Evolutionary conservation across 2,113 vertebrate species (phyloP).

Genomic region (Tursiops truncatus): DNA sequence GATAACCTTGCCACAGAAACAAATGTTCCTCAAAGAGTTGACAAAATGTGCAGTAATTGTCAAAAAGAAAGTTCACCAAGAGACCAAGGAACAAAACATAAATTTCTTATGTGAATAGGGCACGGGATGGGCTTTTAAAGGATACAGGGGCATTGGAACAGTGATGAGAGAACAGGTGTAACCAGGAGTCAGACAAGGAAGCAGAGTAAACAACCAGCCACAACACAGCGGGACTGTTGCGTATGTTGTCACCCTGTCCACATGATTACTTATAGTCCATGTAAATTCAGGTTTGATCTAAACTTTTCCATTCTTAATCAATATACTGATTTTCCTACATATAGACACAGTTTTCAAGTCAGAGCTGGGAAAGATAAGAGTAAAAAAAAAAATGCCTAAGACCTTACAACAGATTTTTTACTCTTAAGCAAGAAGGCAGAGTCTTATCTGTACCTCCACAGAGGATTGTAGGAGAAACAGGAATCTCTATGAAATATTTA

Average conservation of each 20-base stretch:
- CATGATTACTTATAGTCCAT: not conserved
- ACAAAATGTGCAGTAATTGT: not conserved
- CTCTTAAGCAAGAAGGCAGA: not conserved
- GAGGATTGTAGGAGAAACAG: not conserved
- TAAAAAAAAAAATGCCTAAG: not conserved
- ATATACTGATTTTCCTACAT: not conserved
- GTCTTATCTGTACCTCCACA: not conserved
- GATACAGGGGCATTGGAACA: not conserved
- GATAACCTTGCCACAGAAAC: not conserved
- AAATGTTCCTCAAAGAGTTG: not conserved
- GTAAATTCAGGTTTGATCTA: not conserved
- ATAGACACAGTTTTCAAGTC: not conserved
- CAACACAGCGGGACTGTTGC: not conserved
- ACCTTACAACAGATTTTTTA: not conserved
- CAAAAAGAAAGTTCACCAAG: constrained; percentile 22
- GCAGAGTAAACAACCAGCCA: not conserved
- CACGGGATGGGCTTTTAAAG: not conserved
- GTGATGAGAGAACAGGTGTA: not conserved
- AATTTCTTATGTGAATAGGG: not conserved
- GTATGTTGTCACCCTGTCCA: not conserved
- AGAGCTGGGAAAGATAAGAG: not conserved
- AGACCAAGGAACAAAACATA: constrained; percentile 8
- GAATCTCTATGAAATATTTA: not conserved
- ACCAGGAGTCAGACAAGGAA: not conserved
- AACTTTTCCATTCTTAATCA: not conserved